Base-by-base conservation (phyloP, 2,888 invertebrate species). In the Tiphia femorata region DNA sequence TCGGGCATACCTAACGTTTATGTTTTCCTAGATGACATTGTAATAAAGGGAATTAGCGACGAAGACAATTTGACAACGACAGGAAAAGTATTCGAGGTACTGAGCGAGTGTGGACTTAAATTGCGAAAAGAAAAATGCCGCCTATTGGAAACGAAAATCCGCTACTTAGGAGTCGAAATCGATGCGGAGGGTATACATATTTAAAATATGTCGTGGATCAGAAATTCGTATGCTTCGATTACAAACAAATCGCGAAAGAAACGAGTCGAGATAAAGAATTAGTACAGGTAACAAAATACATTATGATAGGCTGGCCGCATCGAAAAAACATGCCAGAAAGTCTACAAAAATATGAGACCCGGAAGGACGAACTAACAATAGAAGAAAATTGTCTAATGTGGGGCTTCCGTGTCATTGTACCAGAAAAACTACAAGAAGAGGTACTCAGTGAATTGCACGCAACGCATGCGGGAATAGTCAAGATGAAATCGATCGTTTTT, bases 401-500 rank as follows among this genome's bases (percentile, higher is more conserved):
- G n/a, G n/a, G n/a, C n/a, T n/a, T n/a, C n/a, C n/a, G n/a, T n/a
- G n/a, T n/a, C n/a, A n/a, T n/a, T n/a, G n/a, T n/a, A n/a, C n/a
- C n/a, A n/a, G n/a, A n/a, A n/a, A n/a, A n/a, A n/a, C n/a, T n/a
- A n/a, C 58, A 54, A 21, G 5, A 29, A 7, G 12, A 33, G 17
- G 40, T 72, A 10, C 42, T 72, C 2, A 17, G 61, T 1, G 67
- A 72, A 56, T 55, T 72, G 19, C 65, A 73, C 49, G 48, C 38
- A 0, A 67, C 67, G 2, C 70, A 69, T 49, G 30, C 66, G 20
- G 72, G 72, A 1, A 62, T 72, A 8, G 58, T 62, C 1, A 67
- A 63, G 42, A 75, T 69, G 62, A 72, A 74, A 46, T 41, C 44
- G 72, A 41, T 46, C 51, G 1, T 61, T 68, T 40, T 58, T 64